These are phyloP conservation scores for Hemiprocne comata DNA, from an alignment of 2,113 vertebrate species.

Conservation along the genomic window DNA sequence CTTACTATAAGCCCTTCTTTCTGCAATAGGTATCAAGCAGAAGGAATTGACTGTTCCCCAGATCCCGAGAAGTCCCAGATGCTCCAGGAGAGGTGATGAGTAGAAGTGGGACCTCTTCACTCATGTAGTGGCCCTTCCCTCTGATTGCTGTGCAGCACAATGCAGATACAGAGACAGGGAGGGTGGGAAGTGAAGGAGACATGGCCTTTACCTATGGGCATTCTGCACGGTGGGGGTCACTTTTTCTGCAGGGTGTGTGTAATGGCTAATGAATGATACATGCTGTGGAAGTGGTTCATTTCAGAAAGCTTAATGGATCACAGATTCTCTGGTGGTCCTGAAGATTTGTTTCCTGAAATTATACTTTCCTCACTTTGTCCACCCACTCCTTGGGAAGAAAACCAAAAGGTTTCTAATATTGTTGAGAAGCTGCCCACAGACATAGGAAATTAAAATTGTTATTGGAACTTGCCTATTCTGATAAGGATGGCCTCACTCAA, in stretches of 20 bases:
- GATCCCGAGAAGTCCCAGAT: not conserved
- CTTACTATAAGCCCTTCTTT: too few relatives aligned
- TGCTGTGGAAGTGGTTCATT: not conserved
- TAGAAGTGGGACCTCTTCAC: not conserved
- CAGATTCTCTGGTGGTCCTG: not conserved
- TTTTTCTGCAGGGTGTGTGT: not conserved
- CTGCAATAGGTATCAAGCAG: too few relatives aligned
- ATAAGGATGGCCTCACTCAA: rapidly evolving
- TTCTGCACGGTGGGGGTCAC: not conserved
- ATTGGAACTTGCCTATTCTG: not conserved
- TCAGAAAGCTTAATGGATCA: not conserved
- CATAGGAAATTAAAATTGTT: not conserved
- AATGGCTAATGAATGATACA: not conserved
- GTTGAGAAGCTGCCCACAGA: not conserved
- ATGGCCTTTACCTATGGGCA: not conserved
- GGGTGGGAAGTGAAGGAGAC: not conserved
- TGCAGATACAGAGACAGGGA: not conserved
- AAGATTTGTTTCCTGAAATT: not conserved
- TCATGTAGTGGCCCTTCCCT: not conserved
- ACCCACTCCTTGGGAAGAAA: not conserved
- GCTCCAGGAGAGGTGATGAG: not conserved
- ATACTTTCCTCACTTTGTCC: not conserved
- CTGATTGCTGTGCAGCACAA: not conserved
- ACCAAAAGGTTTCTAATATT: not conserved
- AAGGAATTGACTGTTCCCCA: not conserved